phyloP scores from a whole-genome alignment of 2,888 invertebrate species.

The Piscicola geometra region DNA sequence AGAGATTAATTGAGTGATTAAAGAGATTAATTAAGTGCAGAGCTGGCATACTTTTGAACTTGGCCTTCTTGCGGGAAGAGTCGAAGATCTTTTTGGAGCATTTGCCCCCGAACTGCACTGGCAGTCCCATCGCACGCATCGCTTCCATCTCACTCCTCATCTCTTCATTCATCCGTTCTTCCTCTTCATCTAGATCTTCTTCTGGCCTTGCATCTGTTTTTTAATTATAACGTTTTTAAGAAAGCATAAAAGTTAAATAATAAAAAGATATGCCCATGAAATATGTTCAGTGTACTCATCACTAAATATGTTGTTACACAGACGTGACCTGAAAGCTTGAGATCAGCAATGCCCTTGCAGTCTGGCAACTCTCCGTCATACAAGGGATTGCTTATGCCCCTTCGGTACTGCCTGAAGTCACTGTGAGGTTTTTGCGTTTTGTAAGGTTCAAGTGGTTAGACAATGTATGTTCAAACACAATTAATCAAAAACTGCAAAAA shows the following conservation, averaged over 20 bases:
- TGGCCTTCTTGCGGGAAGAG: background rate
- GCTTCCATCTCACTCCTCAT: background rate
- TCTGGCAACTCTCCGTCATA: background rate
- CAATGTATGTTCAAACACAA: background rate
- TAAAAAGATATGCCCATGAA: background rate
- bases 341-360: conserved; percentile 17
- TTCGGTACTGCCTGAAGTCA: conserved; percentile 22
- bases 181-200: background rate
- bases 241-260: background rate
- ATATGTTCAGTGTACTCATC: background rate
- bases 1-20: too few relatives aligned
- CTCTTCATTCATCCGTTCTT: conserved; percentile 1
- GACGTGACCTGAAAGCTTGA: background rate
- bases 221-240: background rate
- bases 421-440: background rate
- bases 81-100: background rate
- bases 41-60: conserved; percentile 1
- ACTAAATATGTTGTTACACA: background rate
- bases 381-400: conserved; percentile 15
- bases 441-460: background rate
- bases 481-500: background rate
- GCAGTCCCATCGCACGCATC: conserved; percentile 43
- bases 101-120: conserved; percentile 34
- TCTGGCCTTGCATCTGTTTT: background rate
- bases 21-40: too few relatives aligned